These are phyloP conservation scores for Toxotes jaculatrix DNA, from an alignment of 2,113 vertebrate species.

Conservation along the genomic window DNA sequence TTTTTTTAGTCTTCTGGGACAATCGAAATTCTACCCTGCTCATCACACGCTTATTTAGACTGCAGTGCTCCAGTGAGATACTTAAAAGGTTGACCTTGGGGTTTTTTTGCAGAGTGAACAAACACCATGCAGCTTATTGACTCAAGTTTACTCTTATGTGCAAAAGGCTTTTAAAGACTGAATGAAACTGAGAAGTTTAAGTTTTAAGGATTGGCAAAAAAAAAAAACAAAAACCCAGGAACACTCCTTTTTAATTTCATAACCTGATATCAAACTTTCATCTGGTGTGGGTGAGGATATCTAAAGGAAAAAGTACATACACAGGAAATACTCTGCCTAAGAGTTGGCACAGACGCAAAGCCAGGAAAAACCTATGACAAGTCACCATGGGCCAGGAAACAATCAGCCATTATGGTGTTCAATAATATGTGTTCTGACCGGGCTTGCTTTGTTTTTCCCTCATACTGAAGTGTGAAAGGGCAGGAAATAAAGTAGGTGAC, in stretches of 20 bases:
- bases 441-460: conserved; percentile 2
- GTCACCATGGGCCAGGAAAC: conserved; percentile 12
- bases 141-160: not conserved
- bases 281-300: no score
- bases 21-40: not conserved
- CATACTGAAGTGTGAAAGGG: not conserved
- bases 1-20: not conserved
- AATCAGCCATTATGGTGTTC: not conserved
- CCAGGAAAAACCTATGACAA: conserved; percentile 1
- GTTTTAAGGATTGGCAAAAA: no score
- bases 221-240: no score
- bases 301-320: not conserved
- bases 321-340: not conserved
- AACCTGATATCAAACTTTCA: no score
- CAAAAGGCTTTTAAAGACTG: not conserved
- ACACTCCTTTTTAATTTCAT: no score
- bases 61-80: not conserved
- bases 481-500: not conserved
- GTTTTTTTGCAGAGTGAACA: not conserved
- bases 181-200: no score
- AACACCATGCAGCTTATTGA: not conserved
- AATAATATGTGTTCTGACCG: conserved; percentile 4
- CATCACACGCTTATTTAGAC: conserved; percentile 10
- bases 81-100: not conserved
- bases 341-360: not conserved